These are phyloP conservation scores for Caenorhabditis sp. DNA, from an alignment of 2,888 invertebrate species.

Conservation along the genomic window DNA sequence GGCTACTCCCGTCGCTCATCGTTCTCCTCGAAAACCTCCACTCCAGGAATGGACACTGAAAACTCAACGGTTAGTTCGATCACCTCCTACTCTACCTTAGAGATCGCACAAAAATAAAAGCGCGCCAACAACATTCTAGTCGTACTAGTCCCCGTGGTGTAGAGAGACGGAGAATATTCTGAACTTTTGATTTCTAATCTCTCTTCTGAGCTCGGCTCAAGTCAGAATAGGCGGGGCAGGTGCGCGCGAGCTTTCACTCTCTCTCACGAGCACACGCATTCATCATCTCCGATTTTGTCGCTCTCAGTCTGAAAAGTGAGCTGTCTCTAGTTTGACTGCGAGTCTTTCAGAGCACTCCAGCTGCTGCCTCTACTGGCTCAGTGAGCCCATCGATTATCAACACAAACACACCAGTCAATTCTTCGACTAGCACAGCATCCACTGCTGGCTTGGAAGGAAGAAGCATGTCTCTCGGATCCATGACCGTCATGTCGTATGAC, in stretches of 20 bases:
- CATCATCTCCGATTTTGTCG: constrained; percentile 1
- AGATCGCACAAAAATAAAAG: background rate
- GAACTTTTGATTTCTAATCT: constrained; percentile 54
- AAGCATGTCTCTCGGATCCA: constrained; percentile 70
- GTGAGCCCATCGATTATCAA: constrained; percentile 1
- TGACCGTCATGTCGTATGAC: constrained; percentile 77
- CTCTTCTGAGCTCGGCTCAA: constrained; percentile 19
- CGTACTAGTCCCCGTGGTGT: background rate
- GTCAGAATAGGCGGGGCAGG: constrained; percentile 51
- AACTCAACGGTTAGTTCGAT: constrained; percentile 31
- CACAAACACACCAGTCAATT: background rate
- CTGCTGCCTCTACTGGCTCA: constrained; percentile 4
- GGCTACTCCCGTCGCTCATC: constrained; percentile 59
- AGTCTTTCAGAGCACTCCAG: constrained; percentile 43
- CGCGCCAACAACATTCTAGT: constrained; percentile 34
- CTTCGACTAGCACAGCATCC: constrained; percentile 11
- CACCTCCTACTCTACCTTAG: background rate
- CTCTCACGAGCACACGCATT: background rate
- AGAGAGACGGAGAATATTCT: constrained; percentile 14
- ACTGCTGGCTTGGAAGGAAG: constrained; percentile 64
- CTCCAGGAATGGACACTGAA: constrained; percentile 59
- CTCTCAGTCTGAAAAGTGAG: constrained; percentile 8
- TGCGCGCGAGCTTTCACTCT: constrained; percentile 3
- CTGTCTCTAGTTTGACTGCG: constrained; percentile 7
- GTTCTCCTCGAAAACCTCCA: constrained; percentile 62